Evolutionary conservation across 2,797 vertebrate genomes (phyloP), one percentile per base, ranked within the genome.

Genomic region (Macroramphosus scolopax): DNA sequence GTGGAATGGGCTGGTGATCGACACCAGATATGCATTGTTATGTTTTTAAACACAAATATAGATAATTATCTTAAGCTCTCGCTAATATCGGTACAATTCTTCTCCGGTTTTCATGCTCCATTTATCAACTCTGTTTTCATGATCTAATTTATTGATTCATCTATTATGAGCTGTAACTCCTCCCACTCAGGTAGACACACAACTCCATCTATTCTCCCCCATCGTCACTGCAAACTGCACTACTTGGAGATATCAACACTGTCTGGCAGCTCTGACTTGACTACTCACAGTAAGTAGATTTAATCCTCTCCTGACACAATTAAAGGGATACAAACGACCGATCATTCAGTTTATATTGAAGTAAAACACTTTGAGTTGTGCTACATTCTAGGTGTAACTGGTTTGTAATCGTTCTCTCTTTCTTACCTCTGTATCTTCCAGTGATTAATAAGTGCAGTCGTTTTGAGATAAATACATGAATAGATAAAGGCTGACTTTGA

Each of bases 141-240:
- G 28, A 52, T 51, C 40, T 62, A 11, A 13, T 20, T 28, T 20
- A 17, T 18, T 57, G 35, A 60, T 24, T 63, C 68, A 69, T 38
- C 20, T 3, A 6, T 22, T 3, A 3, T 6, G 3, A 6, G 43
- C 8, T 4, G 42, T 16, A 62, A 57, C 86, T 85, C 86, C 86
- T 72, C 86, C 83, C 58, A 48, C 69, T 72, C 79, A 86, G 84
- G 84, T 85, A 80, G 56, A 68, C 31, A 32, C 72, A 57, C 57
- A 61, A 52, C 51, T 71, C 68, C 48, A 71, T 68, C 78, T 64
- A 48, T 60, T 51, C 55, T 64, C 66, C 67, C 51, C 44, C 73
- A 65, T 72, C 44, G 65, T 80, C 74, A 73, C 71, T 77, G 53
- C 51, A 71, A 61, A 74, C 69, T 62, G 75, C 66, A 30, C 40